These are phyloP conservation scores for Brotogeris chrysoptera DNA, from an alignment of 2,797 vertebrate genomes.

Conservation along the genomic window DNA sequence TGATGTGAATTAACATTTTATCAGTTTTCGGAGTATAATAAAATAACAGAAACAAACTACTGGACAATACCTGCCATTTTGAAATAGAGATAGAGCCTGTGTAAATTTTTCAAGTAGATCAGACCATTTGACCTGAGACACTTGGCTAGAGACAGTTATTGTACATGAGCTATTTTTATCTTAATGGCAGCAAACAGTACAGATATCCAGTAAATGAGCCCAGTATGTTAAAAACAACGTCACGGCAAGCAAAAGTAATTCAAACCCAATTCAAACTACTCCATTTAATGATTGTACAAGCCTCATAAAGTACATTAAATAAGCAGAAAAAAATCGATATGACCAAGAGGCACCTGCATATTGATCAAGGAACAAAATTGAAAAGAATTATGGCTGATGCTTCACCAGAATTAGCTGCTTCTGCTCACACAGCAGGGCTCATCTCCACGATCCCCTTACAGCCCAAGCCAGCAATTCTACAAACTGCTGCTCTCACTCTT, in stretches of 20 bases:
- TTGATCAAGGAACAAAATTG: neutral
- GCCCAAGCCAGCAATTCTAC: neutral
- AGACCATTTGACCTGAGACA: neutral
- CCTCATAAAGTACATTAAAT: conserved; percentile 38
- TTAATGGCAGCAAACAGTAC: neutral
- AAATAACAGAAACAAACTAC: neutral
- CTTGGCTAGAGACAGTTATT: neutral
- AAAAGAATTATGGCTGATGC: neutral
- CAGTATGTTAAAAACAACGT: neutral
- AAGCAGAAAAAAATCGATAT: conserved; percentile 16
- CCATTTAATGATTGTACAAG: neutral
- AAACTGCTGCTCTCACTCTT: neutral
- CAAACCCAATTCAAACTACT: conserved; percentile 1
- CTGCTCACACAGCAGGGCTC: neutral
- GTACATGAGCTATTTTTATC: neutral
- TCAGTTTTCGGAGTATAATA: neutral
- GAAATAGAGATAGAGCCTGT: neutral
- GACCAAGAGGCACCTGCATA: conserved; percentile 7
- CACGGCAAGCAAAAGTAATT: conserved; percentile 7
- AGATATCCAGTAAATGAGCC: conserved; percentile 3
- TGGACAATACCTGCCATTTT: neutral
- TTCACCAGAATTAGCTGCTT: neutral
- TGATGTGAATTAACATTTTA: neutral
- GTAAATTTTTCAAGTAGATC: neutral
- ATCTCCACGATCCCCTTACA: neutral